A percentile compares a stretch with the other conserved stretches of the same genome.
Conservation (phyloP, 2,888 invertebrate genomes). For the Cistogaster globosa region DNA sequence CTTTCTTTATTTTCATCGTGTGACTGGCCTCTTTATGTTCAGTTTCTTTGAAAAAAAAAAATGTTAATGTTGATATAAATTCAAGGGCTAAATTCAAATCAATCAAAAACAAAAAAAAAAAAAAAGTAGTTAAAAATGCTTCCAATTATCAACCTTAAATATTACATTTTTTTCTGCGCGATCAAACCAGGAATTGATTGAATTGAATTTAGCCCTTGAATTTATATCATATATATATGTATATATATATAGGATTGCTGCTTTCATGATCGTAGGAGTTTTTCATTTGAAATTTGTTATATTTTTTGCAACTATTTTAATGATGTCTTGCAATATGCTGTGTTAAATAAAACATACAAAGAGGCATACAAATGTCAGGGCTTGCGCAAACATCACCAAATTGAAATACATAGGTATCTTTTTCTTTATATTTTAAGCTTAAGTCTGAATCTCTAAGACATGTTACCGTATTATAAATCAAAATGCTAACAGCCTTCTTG, state of each 20-base stretch:
- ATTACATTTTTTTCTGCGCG: not conserved
- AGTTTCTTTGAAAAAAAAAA: not conserved
- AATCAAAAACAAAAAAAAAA: not conserved
- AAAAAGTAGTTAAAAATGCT: not conserved
- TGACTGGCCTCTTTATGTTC: no score
- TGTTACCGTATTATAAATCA: no score
- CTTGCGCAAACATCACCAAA: not conserved
- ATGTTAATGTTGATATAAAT: not conserved
- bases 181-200: slow-evolving; percentile 16
- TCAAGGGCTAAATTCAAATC: not conserved
- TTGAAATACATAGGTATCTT: no score
- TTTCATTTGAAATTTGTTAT: not conserved
- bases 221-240: no score
- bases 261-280: not conserved
- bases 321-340: slow-evolving; percentile 36
- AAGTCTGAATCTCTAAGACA: no score
- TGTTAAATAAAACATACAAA: slow-evolving; percentile 7
- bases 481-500: no score
- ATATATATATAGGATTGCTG: slow-evolving; percentile 17
- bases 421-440: no score
- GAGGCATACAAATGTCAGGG: not conserved
- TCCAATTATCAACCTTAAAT: no score
- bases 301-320: slow-evolving; percentile 21
- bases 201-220: no score
- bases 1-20: no score